Evolutionary conservation across 2,888 invertebrate species (phyloP).

Genomic region (Molanna angustata): DNA sequence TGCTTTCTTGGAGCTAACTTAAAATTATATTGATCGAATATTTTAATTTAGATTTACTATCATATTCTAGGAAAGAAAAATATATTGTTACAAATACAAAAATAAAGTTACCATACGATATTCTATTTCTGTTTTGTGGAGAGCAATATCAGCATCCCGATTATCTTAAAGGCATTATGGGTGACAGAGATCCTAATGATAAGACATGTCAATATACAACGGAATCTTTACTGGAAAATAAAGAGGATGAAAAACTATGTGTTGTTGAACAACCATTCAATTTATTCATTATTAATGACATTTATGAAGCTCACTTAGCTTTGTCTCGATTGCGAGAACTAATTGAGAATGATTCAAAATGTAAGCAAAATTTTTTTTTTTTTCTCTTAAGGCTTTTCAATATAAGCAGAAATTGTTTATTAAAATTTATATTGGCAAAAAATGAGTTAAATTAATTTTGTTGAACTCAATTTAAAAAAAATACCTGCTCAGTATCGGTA

Average conservation of each 20-base stretch:
- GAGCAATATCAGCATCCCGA: slow-evolving; percentile 57
- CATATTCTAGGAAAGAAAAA: slow-evolving; percentile 54
- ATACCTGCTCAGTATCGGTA: no score
- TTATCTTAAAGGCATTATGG: slow-evolving; percentile 40
- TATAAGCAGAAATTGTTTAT: no score
- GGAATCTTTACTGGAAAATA: neutral
- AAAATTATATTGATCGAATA: no score
- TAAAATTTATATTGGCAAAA: no score
- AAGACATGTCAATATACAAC: slow-evolving; percentile 1
- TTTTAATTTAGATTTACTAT: no score
- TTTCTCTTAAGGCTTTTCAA: no score
- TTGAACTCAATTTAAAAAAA: no score
- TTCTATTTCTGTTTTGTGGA: slow-evolving; percentile 55
- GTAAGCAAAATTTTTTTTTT: no score
- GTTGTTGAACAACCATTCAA: slow-evolving; percentile 54
- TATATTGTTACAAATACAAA: slow-evolving; percentile 52
- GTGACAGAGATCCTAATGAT: slow-evolving; percentile 17
- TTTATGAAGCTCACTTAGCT: slow-evolving; percentile 57
- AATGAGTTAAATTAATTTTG: no score
- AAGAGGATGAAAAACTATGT: neutral
- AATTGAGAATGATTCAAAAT: slow-evolving; percentile 34
- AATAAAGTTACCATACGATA: slow-evolving; percentile 44
- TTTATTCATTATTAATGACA: no score
- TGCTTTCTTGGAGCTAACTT: no score
- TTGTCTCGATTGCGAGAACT: slow-evolving; percentile 41